Conservation (phyloP, 1,140 invertebrate species). For the Bombus breviceps region DNA sequence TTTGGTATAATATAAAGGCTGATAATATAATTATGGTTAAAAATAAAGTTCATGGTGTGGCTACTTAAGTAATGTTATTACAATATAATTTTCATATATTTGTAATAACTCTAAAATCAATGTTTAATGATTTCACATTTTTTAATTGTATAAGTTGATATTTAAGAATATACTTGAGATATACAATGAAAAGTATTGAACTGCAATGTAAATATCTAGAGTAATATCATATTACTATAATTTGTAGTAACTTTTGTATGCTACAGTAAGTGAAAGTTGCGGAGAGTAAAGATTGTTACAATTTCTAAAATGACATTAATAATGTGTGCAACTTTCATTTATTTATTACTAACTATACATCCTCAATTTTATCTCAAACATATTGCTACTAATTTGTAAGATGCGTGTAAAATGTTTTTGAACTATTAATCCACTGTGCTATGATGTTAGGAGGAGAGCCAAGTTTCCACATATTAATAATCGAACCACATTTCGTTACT, state of each 20-base stretch:
- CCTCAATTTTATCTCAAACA: constrained; percentile 70
- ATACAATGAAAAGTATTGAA: constrained; percentile 66
- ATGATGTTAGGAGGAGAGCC: constrained; percentile 65
- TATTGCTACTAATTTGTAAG: constrained; percentile 75
- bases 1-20: constrained; percentile 57
- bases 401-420: constrained; percentile 73
- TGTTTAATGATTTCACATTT: neutral
- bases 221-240: constrained; percentile 76
- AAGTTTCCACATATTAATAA: constrained; percentile 65
- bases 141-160: constrained; percentile 6
- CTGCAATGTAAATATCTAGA: constrained; percentile 78
- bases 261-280: constrained; percentile 78
- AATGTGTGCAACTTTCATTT: constrained; percentile 76
- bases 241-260: constrained; percentile 78
- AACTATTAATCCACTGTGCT: constrained; percentile 69
- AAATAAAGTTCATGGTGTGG: neutral
- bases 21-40: constrained; percentile 46
- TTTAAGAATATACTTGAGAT: neutral
- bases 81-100: constrained; percentile 24
- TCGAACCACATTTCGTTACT: constrained; percentile 70
- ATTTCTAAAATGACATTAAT: constrained; percentile 10
- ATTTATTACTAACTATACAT: constrained; percentile 70
- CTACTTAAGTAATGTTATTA: constrained; percentile 22
- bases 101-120: neutral
- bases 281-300: constrained; percentile 41